Evolutionary conservation across 2,888 invertebrate species (phyloP).

Genomic region (Polietes domitor): DNA sequence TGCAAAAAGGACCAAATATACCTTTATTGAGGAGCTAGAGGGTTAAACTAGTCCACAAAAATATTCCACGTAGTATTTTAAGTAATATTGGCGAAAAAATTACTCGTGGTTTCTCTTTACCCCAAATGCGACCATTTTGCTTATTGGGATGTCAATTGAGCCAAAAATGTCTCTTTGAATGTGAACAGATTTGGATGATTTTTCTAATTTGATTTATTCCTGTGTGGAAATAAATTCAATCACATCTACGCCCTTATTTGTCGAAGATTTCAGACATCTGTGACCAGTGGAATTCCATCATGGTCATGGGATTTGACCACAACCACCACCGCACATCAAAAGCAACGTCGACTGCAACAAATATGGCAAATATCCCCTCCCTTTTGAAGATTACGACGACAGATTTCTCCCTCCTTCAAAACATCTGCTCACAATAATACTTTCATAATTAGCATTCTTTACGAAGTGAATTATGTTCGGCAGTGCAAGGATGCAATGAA

Average conservation of each 20-base stretch:
- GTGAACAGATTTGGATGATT: no score
- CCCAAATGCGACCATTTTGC: no score
- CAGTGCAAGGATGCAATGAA: constrained; percentile 20
- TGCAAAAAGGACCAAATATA: no score
- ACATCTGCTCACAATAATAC: constrained; percentile 60
- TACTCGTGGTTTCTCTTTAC: no score
- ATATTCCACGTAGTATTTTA: no score
- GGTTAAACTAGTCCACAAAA: no score
- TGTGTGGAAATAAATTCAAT: neutral
- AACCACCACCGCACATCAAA: no score
- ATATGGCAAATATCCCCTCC: constrained; percentile 48
- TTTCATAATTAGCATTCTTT: constrained; percentile 56
- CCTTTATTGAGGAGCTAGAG: no score
- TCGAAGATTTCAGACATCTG: constrained; percentile 40
- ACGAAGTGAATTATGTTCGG: constrained; percentile 5
- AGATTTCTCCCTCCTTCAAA: constrained; percentile 56
- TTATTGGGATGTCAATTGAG: no score
- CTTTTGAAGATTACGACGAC: constrained; percentile 56
- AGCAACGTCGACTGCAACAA: neutral
- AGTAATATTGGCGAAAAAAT: no score
- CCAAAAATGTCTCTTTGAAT: no score
- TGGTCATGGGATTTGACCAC: neutral
- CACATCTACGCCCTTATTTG: neutral
- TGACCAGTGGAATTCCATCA: constrained; percentile 57
- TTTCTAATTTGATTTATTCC: no score